Percentiles rank a stretch among this genome's conserved stretches.
Evolutionary conservation across 2,797 vertebrate genomes (phyloP).

Genomic region (Hemibagrus guttatus): DNA sequence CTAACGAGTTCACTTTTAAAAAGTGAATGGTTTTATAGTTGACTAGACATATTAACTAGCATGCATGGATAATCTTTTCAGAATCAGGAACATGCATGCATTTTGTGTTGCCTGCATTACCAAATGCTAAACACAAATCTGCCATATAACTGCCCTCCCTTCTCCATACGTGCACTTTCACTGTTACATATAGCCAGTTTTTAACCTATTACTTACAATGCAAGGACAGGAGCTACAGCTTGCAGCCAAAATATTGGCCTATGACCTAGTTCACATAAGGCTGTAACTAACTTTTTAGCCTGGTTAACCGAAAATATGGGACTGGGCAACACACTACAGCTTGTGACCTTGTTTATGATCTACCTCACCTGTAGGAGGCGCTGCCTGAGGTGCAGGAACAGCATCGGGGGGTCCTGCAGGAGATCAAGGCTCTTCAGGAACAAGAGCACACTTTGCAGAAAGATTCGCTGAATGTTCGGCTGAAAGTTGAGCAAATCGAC

Average conservation of each 20-base stretch:
- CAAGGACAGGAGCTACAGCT: not conserved
- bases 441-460: conserved; percentile 86
- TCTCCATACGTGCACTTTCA: too few relatives aligned
- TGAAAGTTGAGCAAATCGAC: conserved; percentile 88
- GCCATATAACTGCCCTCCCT: not conserved
- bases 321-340: not conserved
- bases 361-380: conserved; percentile 69
- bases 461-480: conserved; percentile 86
- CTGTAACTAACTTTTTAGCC: not conserved
- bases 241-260: not conserved
- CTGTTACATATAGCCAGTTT: too few relatives aligned
- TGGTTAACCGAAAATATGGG: not conserved
- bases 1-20: not conserved
- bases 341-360: not conserved
- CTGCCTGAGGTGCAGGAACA: conserved; percentile 85
- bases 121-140: not conserved
- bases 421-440: conserved; percentile 83
- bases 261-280: not conserved
- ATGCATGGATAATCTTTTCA: not conserved
- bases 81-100: not conserved
- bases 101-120: too few relatives aligned
- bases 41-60: not conserved
- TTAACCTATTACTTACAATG: not conserved
- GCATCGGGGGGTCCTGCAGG: conserved; percentile 76
- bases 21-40: not conserved